Conservation (phyloP, 1,140 invertebrate genomes). For the Drosophila rhopaloa region DNA sequence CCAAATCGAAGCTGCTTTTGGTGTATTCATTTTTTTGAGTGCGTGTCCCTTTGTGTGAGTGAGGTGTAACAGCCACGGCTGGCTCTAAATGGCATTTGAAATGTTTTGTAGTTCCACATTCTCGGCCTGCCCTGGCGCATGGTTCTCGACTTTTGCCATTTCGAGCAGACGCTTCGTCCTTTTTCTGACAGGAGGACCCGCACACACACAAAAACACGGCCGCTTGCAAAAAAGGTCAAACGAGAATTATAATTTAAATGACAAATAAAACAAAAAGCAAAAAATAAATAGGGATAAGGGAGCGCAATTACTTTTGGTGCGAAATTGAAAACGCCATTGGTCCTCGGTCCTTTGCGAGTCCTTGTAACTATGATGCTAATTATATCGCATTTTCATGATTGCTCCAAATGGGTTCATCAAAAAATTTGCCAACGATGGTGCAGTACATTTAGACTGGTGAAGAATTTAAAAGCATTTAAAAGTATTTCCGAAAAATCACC, state of each 20-base stretch:
- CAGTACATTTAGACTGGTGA: constrained; percentile 32
- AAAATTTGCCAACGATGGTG: constrained; percentile 47
- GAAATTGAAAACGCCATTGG: constrained; percentile 56
- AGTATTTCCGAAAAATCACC: not conserved
- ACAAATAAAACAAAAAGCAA: constrained; percentile 62
- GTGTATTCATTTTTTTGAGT: constrained; percentile 4
- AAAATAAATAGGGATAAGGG: constrained; percentile 41
- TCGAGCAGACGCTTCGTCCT: constrained; percentile 53
- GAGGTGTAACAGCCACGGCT: constrained; percentile 58
- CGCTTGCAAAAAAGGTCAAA: constrained; percentile 54
- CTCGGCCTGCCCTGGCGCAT: constrained; percentile 38
- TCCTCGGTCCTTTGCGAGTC: constrained; percentile 43
- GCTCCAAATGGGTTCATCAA: constrained; percentile 52
- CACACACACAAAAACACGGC: constrained; percentile 39
- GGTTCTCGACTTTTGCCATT: constrained; percentile 57
- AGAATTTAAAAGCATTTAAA: no score
- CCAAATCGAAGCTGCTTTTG: no score
- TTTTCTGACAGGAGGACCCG: constrained; percentile 45
- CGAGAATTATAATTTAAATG: constrained; percentile 64
- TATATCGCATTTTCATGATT: constrained; percentile 55
- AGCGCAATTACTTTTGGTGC: constrained; percentile 61
- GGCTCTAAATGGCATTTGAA: constrained; percentile 65
- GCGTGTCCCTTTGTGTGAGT: constrained; percentile 19
- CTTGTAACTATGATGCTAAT: constrained; percentile 46
- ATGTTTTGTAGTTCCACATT: constrained; percentile 66